Evolutionary conservation across 2,113 vertebrate genomes (phyloP).

Genomic region (Monarcha castaneiventris): DNA sequence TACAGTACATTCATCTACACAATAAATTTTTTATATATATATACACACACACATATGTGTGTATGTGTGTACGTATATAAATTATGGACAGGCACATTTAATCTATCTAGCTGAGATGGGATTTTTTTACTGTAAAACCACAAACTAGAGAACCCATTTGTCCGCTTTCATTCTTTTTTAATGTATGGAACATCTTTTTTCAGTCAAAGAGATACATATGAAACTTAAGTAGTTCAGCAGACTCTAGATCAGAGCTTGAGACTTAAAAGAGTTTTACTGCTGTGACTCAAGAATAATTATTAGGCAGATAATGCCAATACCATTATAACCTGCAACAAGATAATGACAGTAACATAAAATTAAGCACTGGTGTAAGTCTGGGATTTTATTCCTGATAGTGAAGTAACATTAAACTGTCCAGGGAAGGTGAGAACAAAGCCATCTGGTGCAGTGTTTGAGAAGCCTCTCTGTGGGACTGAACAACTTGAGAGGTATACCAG

Average conservation of each 20-base stretch:
- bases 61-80: no score
- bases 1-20: not conserved
- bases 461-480: not conserved
- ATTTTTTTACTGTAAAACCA: not conserved
- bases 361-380: not conserved
- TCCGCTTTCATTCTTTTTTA: not conserved
- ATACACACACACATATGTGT: no score
- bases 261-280: not conserved
- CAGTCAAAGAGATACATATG: not conserved
- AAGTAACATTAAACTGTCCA: not conserved
- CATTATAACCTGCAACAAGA: not conserved
- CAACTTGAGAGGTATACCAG: not conserved
- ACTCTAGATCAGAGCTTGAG: not conserved
- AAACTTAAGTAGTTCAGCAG: conserved; percentile 20
- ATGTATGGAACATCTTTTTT: conserved; percentile 3
- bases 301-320: conserved; percentile 17
- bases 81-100: not conserved
- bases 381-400: not conserved
- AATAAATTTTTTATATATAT: not conserved
- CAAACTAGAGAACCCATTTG: not conserved
- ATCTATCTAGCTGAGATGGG: not conserved
- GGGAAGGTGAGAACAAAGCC: not conserved
- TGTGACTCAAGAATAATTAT: conserved; percentile 18
- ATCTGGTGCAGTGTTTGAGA: not conserved
- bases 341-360: conserved; percentile 28